phyloP scores from a whole-genome alignment of 2,888 invertebrate species.

The Julus scanicus region DNA sequence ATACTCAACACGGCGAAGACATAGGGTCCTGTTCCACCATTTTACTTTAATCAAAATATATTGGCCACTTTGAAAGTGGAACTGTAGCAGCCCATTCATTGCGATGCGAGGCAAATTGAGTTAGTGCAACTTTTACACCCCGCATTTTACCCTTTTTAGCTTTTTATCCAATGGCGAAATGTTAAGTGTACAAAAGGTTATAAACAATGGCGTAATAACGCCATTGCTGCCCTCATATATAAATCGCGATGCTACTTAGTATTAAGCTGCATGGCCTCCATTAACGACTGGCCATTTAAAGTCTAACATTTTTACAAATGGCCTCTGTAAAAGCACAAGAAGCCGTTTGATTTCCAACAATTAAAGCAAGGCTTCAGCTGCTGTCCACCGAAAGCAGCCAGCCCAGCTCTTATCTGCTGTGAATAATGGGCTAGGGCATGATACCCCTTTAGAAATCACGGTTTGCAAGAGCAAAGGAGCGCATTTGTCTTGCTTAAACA shows the following conservation, averaged over 20 bases:
- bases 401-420: conserved; percentile 32
- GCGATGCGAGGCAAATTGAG: conserved; percentile 38
- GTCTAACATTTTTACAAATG: conserved; percentile 41
- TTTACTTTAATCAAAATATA: conserved; percentile 42
- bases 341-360: conserved; percentile 53
- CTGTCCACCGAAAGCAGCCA: background rate
- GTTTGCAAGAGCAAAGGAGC: conserved; percentile 38
- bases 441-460: conserved; percentile 52
- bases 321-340: conserved; percentile 45
- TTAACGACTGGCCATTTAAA: conserved; percentile 41
- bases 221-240: conserved; percentile 1
- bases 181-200: conserved; percentile 30
- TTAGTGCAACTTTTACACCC: conserved; percentile 42
- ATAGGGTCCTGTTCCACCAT: conserved; percentile 42
- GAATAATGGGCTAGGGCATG: conserved; percentile 51
- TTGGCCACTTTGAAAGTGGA: conserved; percentile 39
- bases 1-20: conserved; percentile 38
- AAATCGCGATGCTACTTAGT: conserved; percentile 19
- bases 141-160: conserved; percentile 39
- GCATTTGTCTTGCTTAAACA: conserved; percentile 54
- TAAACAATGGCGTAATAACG: conserved; percentile 17
- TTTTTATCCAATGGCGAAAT: conserved; percentile 28
- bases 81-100: conserved; percentile 39
- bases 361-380: conserved; percentile 51
- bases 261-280: background rate